These are phyloP conservation scores for Chymomyza costata DNA, from an alignment of 1,140 invertebrate species.

Conservation along the genomic window DNA sequence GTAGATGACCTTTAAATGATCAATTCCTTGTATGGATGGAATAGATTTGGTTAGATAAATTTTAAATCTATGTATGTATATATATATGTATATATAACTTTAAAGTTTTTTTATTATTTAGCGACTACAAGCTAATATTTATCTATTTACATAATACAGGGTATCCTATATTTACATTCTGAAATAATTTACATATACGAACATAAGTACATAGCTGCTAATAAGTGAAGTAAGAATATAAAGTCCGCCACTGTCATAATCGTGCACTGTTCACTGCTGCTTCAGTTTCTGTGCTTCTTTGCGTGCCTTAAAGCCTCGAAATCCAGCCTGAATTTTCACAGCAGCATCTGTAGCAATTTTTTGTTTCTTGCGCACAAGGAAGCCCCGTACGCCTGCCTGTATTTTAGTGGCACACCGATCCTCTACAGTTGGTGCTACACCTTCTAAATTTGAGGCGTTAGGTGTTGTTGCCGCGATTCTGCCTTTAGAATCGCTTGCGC, in stretches of 20 bases:
- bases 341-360: constrained; percentile 78
- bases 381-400: constrained; percentile 84
- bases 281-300: constrained; percentile 74
- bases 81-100: constrained; percentile 2
- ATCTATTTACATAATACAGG: constrained; percentile 33
- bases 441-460: constrained; percentile 15
- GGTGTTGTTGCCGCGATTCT: constrained; percentile 10
- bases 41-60: too few species aligned
- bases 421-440: constrained; percentile 65
- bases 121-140: constrained; percentile 28
- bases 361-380: constrained; percentile 80
- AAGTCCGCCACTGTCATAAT: constrained; percentile 11
- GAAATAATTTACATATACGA: background rate
- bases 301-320: constrained; percentile 78
- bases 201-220: constrained; percentile 8
- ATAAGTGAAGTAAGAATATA: constrained; percentile 21
- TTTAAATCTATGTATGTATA: constrained; percentile 2
- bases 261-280: constrained; percentile 33
- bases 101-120: constrained; percentile 24
- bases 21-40: too few species aligned
- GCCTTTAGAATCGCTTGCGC: constrained; percentile 11
- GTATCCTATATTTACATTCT: constrained; percentile 6
- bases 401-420: constrained; percentile 84
- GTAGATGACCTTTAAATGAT: too few species aligned
- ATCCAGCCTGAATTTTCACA: constrained; percentile 80